These are phyloP conservation scores for Remorina albescens DNA, from an alignment of 2,797 vertebrate genomes.

Conservation along the genomic window DNA sequence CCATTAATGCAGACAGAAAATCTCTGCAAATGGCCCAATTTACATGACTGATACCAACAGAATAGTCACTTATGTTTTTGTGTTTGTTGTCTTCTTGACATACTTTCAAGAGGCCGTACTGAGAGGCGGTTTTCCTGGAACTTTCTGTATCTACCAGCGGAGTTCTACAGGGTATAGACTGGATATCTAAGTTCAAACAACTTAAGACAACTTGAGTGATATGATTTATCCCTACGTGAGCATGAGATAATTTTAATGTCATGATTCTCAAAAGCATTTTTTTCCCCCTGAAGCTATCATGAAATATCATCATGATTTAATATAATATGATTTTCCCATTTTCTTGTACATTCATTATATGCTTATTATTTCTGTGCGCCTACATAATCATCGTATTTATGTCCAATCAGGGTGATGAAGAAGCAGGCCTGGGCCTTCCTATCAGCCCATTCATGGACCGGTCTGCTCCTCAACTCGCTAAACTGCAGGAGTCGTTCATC, in stretches of 20 bases:
- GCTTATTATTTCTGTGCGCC: background rate
- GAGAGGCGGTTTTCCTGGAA: slow-evolving; percentile 26
- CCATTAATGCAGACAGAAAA: background rate
- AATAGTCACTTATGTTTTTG: slow-evolving; percentile 35
- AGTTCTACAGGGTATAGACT: background rate
- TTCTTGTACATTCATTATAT: background rate
- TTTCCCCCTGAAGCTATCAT: background rate
- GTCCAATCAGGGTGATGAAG: slow-evolving; percentile 92
- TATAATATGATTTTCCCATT: background rate
- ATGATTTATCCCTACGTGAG: background rate
- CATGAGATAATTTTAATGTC: background rate
- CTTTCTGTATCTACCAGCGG: slow-evolving; percentile 14
- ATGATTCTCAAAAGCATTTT: no score
- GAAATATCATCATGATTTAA: background rate
- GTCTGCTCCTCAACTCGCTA: slow-evolving; percentile 94
- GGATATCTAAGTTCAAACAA: background rate
- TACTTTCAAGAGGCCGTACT: slow-evolving; percentile 45
- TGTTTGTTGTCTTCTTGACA: slow-evolving; percentile 52
- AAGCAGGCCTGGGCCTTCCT: slow-evolving; percentile 93
- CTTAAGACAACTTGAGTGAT: background rate
- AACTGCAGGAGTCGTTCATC: slow-evolving; percentile 98
- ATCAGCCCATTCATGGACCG: slow-evolving; percentile 99
- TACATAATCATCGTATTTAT: slow-evolving; percentile 12
- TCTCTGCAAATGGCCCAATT: slow-evolving; percentile 17
- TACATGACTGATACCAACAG: slow-evolving; percentile 17